phyloP scores from a whole-genome alignment of 2,888 invertebrate genomes.

The Cartodere bifasciata region DNA sequence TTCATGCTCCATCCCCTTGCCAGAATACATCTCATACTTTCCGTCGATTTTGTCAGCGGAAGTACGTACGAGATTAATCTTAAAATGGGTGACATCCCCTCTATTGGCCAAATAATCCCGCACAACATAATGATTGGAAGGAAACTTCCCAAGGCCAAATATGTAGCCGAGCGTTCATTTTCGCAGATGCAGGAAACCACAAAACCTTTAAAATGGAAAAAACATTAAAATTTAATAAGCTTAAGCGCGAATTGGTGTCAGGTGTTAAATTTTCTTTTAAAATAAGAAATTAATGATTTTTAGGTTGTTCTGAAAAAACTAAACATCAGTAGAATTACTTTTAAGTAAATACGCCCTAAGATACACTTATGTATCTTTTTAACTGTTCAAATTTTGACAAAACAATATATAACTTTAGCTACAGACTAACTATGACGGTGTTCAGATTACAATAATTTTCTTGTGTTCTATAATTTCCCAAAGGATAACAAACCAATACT shows the following conservation, averaged over 20 bases:
- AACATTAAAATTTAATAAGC: not conserved
- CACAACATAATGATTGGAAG: constrained; percentile 75
- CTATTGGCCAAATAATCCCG: constrained; percentile 89
- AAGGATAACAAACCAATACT: constrained; percentile 24
- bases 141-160: constrained; percentile 74
- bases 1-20: constrained; percentile 71
- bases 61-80: constrained; percentile 55
- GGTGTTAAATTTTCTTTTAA: constrained; percentile 3
- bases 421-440: constrained; percentile 14
- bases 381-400: not conserved
- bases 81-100: constrained; percentile 75
- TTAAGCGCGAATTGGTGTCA: not conserved
- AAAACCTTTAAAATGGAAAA: constrained; percentile 45
- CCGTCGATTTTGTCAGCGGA: constrained; percentile 80
- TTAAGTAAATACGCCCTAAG: not conserved
- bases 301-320: not conserved
- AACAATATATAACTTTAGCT: too few relatives aligned
- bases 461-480: constrained; percentile 2
- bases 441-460: not conserved
- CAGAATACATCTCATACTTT: constrained; percentile 72
- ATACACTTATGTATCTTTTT: not conserved
- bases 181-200: constrained; percentile 70
- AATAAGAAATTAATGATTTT: not conserved
- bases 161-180: constrained; percentile 73
- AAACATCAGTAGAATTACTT: not conserved